Conservation (phyloP, 2,888 invertebrate species). For the Hyposoter dolosus region DNA sequence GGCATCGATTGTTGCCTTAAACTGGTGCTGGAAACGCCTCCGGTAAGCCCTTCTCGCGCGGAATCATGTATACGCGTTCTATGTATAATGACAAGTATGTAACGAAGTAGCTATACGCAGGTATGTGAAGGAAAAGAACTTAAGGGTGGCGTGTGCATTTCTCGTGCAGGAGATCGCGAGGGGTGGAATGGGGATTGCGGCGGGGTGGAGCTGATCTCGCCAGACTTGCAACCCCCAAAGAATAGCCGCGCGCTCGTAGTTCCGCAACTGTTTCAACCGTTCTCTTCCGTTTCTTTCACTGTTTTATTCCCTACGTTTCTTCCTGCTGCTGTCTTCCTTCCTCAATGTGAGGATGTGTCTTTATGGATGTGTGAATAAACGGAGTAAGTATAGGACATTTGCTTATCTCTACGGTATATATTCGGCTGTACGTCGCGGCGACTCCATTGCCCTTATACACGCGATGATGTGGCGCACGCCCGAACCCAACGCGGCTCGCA, state of each 20-base stretch:
- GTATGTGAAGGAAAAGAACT: not conserved
- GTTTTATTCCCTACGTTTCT: conserved; percentile 76
- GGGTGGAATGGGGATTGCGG: conserved; percentile 4
- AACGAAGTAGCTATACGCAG: conserved; percentile 26
- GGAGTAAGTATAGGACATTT: not conserved
- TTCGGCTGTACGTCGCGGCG: not conserved
- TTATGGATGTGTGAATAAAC: not conserved
- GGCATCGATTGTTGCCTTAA: not conserved
- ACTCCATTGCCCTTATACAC: not conserved
- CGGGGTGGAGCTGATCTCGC: conserved; percentile 9
- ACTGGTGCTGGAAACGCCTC: not conserved
- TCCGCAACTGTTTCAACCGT: conserved; percentile 78
- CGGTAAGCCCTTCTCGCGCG: not conserved
- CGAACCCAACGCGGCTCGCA: conserved; percentile 23
- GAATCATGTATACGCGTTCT: not conserved
- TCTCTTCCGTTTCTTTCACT: conserved; percentile 76
- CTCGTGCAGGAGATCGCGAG: conserved; percentile 24
- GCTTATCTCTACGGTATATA: conserved; percentile 15
- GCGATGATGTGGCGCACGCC: conserved; percentile 24
- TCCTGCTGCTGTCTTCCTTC: conserved; percentile 22
- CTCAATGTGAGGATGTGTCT: conserved; percentile 1
- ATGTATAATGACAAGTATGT: conserved; percentile 40
- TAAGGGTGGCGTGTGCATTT: conserved; percentile 29
- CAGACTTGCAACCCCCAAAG: conserved; percentile 69
- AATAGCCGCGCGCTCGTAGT: conserved; percentile 75